These are phyloP conservation scores for roundworm (Caenorhabditis elegans) DNA, from an alignment of 1,140 invertebrate species.

Conservation along the genomic window DNA sequence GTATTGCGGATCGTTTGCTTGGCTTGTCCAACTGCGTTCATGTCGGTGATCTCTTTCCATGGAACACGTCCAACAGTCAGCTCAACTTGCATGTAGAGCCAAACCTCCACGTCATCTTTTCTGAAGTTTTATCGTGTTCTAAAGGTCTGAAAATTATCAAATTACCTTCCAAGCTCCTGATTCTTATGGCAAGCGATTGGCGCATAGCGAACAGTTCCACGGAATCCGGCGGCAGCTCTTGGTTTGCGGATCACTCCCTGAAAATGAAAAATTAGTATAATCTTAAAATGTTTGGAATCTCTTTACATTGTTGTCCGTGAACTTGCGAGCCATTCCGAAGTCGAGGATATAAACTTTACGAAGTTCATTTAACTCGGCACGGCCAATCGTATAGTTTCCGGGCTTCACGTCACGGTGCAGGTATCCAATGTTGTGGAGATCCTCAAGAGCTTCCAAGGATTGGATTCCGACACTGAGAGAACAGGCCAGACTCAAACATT, in stretches of 20 bases:
- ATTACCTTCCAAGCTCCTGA: slow-evolving; percentile 46
- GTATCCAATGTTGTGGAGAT: slow-evolving; percentile 58
- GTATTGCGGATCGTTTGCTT: slow-evolving; percentile 38
- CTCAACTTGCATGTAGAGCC: slow-evolving; percentile 54
- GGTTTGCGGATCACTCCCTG: slow-evolving; percentile 58
- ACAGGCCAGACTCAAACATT: slow-evolving; percentile 34
- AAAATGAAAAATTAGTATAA: not conserved
- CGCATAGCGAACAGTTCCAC: slow-evolving; percentile 55
- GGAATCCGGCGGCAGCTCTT: slow-evolving; percentile 55
- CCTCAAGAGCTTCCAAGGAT: slow-evolving; percentile 56
- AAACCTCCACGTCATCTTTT: slow-evolving; percentile 54
- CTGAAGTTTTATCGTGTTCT: too few species aligned
- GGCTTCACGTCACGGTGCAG: slow-evolving; percentile 60
- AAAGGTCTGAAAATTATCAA: too few species aligned
- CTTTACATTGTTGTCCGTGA: slow-evolving; percentile 54
- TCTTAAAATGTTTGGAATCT: not conserved
- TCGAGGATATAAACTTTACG: slow-evolving; percentile 62
- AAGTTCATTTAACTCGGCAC: slow-evolving; percentile 51
- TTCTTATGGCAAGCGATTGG: slow-evolving; percentile 55
- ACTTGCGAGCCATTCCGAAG: slow-evolving; percentile 62
- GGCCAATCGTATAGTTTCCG: slow-evolving; percentile 55
- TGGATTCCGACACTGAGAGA: slow-evolving; percentile 55
- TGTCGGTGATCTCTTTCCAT: slow-evolving; percentile 54
- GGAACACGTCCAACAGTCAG: slow-evolving; percentile 52
- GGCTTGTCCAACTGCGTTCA: slow-evolving; percentile 53